phyloP scores from a whole-genome alignment of 1,140 invertebrate species.

The Ooceraea biroi region DNA sequence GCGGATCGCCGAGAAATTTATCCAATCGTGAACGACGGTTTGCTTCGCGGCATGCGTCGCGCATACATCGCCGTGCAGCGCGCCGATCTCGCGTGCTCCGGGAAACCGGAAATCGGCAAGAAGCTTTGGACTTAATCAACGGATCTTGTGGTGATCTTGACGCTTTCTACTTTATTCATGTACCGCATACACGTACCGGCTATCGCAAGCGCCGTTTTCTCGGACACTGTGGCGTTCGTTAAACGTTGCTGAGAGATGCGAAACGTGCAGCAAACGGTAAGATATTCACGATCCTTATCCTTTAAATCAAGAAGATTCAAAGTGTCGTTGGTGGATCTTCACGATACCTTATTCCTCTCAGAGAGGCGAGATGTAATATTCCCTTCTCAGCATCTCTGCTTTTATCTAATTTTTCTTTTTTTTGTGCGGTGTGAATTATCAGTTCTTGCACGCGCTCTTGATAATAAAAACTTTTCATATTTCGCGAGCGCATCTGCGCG shows the following conservation, averaged over 20 bases:
- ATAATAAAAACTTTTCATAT: slow-evolving; percentile 39
- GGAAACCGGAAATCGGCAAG: background rate
- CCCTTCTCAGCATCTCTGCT: no score
- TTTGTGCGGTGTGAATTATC: background rate
- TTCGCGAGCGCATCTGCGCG: slow-evolving; percentile 22
- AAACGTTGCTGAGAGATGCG: slow-evolving; percentile 15
- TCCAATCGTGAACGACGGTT: background rate
- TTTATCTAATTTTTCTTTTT: background rate
- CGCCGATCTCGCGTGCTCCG: slow-evolving; percentile 9
- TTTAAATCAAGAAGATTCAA: background rate
- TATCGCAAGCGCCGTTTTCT: slow-evolving; percentile 35
- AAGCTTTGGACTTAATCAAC: slow-evolving; percentile 31
- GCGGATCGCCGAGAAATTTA: background rate
- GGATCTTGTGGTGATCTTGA: slow-evolving; percentile 24
- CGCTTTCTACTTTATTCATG: slow-evolving; percentile 46
- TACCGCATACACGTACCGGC: slow-evolving; percentile 9
- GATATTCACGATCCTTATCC: background rate
- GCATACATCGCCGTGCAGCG: no score
- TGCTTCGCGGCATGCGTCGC: background rate
- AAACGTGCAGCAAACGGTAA: slow-evolving; percentile 18
- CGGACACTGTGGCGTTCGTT: background rate
- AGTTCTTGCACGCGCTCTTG: background rate
- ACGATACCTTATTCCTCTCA: no score
- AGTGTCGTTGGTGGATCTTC: background rate
- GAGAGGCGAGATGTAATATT: no score